Evolutionary conservation across 2,888 invertebrate species (phyloP).

Genomic region (Ceraclea dissimilis): DNA sequence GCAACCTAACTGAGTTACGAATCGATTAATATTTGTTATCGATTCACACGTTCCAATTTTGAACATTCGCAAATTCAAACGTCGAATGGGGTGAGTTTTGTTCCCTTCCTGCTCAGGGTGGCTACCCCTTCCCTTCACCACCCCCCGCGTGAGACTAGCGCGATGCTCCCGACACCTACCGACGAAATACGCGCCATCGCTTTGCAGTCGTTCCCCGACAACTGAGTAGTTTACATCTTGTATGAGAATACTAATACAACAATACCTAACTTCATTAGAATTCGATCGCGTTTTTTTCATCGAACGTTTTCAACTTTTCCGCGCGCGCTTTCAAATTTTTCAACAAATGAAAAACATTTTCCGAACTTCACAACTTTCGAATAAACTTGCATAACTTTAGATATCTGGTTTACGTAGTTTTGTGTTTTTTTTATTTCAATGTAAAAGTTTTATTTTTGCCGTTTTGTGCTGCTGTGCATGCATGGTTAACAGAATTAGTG

Average conservation of each 20-base stretch:
- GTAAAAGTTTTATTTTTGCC: too few relatives aligned
- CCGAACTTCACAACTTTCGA: constrained; percentile 4
- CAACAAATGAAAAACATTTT: not conserved
- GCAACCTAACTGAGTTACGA: not conserved
- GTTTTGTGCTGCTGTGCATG: constrained; percentile 7
- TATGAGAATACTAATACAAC: not conserved
- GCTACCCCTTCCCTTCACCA: not conserved
- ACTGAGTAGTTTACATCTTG: constrained; percentile 12
- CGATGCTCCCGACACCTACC: constrained; percentile 10
- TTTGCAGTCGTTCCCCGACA: constrained; percentile 15
- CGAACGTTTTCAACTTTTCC: not conserved
- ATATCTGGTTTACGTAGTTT: too few relatives aligned
- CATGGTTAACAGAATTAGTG: constrained; percentile 2
- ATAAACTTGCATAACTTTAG: too few relatives aligned
- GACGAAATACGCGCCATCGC: constrained; percentile 1
- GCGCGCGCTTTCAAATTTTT: constrained; percentile 3
- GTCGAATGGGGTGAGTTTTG: not conserved
- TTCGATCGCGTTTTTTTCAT: not conserved
- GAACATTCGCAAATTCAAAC: constrained; percentile 1
- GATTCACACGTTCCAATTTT: constrained; percentile 2
- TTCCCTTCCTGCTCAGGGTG: constrained; percentile 7
- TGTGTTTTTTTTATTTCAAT: too few relatives aligned
- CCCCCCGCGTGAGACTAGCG: not conserved
- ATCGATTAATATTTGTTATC: not conserved
- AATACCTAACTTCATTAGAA: not conserved